Conservation (phyloP, 2,888 invertebrate genomes). For the Drosophila anceps region DNA sequence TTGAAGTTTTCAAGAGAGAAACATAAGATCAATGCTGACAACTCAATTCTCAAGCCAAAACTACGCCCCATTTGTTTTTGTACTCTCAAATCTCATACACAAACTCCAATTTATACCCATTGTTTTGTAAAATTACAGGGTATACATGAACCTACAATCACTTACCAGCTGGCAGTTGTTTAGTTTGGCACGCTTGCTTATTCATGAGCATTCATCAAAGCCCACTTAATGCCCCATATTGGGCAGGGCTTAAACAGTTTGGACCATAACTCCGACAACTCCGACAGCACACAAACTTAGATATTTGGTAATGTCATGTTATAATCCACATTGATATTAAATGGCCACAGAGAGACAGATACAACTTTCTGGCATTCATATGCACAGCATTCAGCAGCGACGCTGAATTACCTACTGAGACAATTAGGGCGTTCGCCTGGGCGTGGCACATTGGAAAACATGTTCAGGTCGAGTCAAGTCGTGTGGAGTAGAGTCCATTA, state of each 20-base stretch:
- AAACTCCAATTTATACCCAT: too few relatives aligned
- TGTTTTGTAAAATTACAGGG: slow-evolving; percentile 9
- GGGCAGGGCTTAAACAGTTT: slow-evolving; percentile 66
- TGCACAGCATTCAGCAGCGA: slow-evolving; percentile 49
- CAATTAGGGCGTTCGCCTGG: slow-evolving; percentile 44
- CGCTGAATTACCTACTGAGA: slow-evolving; percentile 29
- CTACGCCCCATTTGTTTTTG: too few relatives aligned
- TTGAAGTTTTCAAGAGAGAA: not conserved
- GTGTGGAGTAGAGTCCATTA: slow-evolving; percentile 49
- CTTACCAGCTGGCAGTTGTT: slow-evolving; percentile 18
- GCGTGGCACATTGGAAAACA: slow-evolving; percentile 11
- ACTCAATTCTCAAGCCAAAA: too few relatives aligned
- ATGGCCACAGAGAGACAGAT: slow-evolving; percentile 39
- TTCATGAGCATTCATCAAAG: slow-evolving; percentile 76
- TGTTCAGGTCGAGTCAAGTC: not conserved
- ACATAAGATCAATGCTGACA: not conserved
- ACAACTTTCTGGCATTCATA: slow-evolving; percentile 65
- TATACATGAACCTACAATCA: slow-evolving; percentile 4
- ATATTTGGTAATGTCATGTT: slow-evolving; percentile 54
- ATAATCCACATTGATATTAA: slow-evolving; percentile 70
- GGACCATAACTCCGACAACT: slow-evolving; percentile 47
- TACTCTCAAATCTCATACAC: too few relatives aligned
- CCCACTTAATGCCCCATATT: slow-evolving; percentile 75
- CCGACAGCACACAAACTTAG: slow-evolving; percentile 22
- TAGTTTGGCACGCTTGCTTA: slow-evolving; percentile 62